Percentiles rank a stretch among this genome's conserved stretches.
These are phyloP conservation scores for Siniperca knerii DNA, from an alignment of 2,113 vertebrate genomes.

Conservation along the genomic window DNA sequence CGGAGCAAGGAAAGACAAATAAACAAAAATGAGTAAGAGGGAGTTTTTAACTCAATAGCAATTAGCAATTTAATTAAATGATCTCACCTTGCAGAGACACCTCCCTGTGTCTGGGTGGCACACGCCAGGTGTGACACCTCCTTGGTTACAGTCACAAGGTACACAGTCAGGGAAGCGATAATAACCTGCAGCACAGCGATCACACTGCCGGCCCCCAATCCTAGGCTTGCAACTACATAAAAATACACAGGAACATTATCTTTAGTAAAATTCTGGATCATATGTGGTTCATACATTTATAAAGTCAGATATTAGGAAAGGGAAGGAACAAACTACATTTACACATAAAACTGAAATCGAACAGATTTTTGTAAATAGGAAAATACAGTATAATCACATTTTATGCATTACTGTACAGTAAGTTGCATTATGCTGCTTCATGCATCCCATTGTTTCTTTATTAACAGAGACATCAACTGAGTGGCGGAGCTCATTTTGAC, in stretches of 20 bases:
- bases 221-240: constrained; percentile 89
- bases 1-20: constrained; percentile 2
- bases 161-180: constrained; percentile 89
- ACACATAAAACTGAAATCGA: not conserved
- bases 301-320: not conserved
- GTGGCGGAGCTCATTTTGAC: not conserved
- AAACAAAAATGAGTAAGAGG: not conserved
- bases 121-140: constrained; percentile 84
- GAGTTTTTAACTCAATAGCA: not conserved
- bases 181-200: constrained; percentile 89
- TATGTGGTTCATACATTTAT: not conserved
- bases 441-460: not conserved
- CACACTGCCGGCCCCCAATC: constrained; percentile 88
- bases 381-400: not conserved
- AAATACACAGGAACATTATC: constrained; percentile 5
- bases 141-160: constrained; percentile 87
- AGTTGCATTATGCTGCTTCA: not conserved
- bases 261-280: not conserved
- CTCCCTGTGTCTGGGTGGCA: constrained; percentile 88
- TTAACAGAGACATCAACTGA: not conserved
- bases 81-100: constrained; percentile 94
- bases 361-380: not conserved
- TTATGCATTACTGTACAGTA: not conserved
- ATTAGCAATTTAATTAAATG: not conserved
- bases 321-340: not conserved